These are phyloP conservation scores for Anolis carolinensis DNA, from an alignment of 2,113 vertebrate species.

Conservation along the genomic window DNA sequence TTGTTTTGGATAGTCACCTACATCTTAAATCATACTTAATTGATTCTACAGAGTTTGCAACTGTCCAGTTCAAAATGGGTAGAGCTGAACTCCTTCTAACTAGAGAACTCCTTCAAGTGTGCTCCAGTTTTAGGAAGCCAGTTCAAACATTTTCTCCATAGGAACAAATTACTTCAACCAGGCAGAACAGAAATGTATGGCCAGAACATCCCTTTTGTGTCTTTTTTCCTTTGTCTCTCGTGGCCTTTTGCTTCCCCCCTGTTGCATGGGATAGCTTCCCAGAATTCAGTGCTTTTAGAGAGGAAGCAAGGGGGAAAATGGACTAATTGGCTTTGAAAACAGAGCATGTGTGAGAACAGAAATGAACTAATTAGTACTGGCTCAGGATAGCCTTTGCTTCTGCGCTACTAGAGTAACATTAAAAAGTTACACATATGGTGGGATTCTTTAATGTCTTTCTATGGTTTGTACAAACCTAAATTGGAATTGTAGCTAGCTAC, in stretches of 20 bases:
- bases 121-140: slow-evolving; percentile 25
- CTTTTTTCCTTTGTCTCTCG: slow-evolving; percentile 18
- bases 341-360: slow-evolving; percentile 36
- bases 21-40: no score
- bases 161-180: slow-evolving; percentile 27
- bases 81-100: slow-evolving; percentile 9
- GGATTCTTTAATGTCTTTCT: not conserved
- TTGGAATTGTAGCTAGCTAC: slow-evolving; percentile 6
- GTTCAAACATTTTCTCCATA: slow-evolving; percentile 33
- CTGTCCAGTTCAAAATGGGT: not conserved
- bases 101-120: slow-evolving; percentile 12
- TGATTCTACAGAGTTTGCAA: no score
- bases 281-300: slow-evolving; percentile 24
- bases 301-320: slow-evolving; percentile 21
- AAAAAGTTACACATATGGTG: not conserved
- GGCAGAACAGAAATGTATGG: slow-evolving; percentile 26
- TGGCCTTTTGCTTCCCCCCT: slow-evolving; percentile 26
- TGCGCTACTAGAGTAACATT: not conserved
- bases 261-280: slow-evolving; percentile 25
- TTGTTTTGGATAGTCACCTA: no score
- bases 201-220: slow-evolving; percentile 30
- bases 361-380: slow-evolving; percentile 39
- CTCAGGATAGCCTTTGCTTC: not conserved
- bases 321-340: slow-evolving; percentile 41
- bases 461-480: not conserved